Evolutionary conservation across 2,888 invertebrate species (phyloP), one percentile per base, ranked within the genome.

Genomic region (Atethmia centrago): DNA sequence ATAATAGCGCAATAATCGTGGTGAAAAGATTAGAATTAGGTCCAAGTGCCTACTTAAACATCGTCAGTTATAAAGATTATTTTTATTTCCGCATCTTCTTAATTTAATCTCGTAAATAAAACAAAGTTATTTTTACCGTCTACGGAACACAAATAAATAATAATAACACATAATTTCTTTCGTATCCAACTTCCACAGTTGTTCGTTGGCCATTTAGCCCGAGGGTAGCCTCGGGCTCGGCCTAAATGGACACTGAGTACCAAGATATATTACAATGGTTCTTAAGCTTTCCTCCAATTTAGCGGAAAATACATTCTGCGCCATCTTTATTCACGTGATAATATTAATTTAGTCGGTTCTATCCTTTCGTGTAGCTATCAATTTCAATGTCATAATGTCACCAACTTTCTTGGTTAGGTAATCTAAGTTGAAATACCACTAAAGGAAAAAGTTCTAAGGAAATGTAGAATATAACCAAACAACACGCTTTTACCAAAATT

Each of bases 181-280:
- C 12, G 25, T 31, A 49, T 1, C 31, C 8, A 47, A 16, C 36
- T 42, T 28, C 19, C 4, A 28, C 36, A 19, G 56, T 3, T 28
- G 28, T 77, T 77, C 56, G 31, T 49, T 51, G 25, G 69, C 49
- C 53, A 69, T 62, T 28, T 47, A 45, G 45, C 78, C 45, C 25
- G 36, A 45, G n/a, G 76, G 59, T 63, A 47, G 19, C 28, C 3
- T 5, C 53, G 25, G 28, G n/a, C n/a, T n/a, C n/a, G n/a, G n/a
- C n/a, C n/a, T n/a, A n/a, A n/a, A n/a, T n/a, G 56, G 36, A 47
- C 21, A 61, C 25, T 40, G 8, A 61, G 3, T 51, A 9, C 19
- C 8, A 14, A n/a, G 14, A 70, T 42, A 55, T 36, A 56, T 36
- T 61, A 66, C 14, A 16, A 28, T 51, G 8, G 40, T 25, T 2